A percentile compares a stretch with the other conserved stretches of the same genome.
These are phyloP conservation scores for Tragelaphus imberbis DNA, from an alignment of 2,113 vertebrate species.

Conservation along the genomic window DNA sequence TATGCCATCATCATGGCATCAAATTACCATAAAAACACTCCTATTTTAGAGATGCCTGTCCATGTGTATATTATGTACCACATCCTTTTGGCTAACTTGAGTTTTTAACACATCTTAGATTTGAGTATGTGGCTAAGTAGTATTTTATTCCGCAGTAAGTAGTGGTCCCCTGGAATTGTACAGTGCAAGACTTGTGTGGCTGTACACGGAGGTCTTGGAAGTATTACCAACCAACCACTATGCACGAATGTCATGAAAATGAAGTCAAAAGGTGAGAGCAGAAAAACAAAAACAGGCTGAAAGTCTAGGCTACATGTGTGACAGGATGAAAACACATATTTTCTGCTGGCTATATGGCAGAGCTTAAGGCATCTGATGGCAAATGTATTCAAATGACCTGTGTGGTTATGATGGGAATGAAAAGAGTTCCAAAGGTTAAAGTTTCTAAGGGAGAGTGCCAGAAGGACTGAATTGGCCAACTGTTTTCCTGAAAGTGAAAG, in stretches of 20 bases:
- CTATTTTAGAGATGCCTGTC: neutral
- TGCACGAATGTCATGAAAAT: neutral
- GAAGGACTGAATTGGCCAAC: neutral
- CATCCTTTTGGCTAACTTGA: neutral
- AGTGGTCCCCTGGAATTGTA: neutral
- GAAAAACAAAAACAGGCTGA: neutral
- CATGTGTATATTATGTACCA: neutral
- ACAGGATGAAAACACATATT: neutral
- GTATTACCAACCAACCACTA: neutral
- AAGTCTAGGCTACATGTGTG: neutral
- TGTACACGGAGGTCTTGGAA: neutral
- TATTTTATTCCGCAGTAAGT: neutral
- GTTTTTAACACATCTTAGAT: neutral
- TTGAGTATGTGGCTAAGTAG: neutral
- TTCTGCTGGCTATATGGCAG: neutral
- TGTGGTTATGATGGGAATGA: neutral
- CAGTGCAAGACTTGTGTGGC: neutral
- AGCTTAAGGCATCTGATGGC: neutral
- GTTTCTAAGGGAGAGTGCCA: neutral
- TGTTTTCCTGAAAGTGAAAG: neutral
- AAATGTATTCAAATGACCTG: neutral
- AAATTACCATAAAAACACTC: neutral
- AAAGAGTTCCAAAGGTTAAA: neutral
- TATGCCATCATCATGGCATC: neutral
- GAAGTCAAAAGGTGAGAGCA: neutral